Base-by-base conservation (phyloP, 2,113 vertebrate species). In the Oreocharis arfaki region DNA sequence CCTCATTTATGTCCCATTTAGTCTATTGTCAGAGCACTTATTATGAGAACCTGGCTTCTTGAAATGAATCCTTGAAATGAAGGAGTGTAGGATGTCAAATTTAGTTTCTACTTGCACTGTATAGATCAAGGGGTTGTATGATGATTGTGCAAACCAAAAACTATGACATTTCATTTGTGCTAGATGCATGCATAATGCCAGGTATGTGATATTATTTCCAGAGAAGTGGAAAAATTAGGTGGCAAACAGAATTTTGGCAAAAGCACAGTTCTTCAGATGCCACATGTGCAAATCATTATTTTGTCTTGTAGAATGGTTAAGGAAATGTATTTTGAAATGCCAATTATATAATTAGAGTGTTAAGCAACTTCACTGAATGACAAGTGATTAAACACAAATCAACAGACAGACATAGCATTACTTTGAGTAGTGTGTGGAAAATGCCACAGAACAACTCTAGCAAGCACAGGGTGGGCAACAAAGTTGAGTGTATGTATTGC, bases 201-300 rank as follows among this genome's bases (percentile, higher is more conserved):
- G 87, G 20, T 22, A 2, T 30, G 53, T 42, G n/a, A 61, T 75
- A 59, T 33, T 46, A 82, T 76, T 93, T 63, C 78, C 59, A 50
- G 56, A 87, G 46, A 87, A 77, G 50, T 49, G 74, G 85, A 88
- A 94, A 95, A 93, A 87, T 71, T 74, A 90, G 80, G 91, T 89
- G 95, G 71, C 90, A 83, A 96, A 89, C 53, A 89, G 42, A 69
- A n/a, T 90, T 84, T 84, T 96, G 80, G 70, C 88, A 92, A 92
- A 91, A 79, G 41, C 23, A 84, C 32, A 37, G n/a, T 20, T 90
- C 55, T 89, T 91, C 77, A 70, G 88, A 95, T 60, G 50, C 57
- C 87, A 93, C 92, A 95, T 89, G 76, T 90, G 93, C 57, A 95
- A 96, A 90, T 59, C 76, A 93, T 94, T 96, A 93, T 71, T 95